These are phyloP conservation scores for Dolomedes plantarius DNA, from an alignment of 2,888 invertebrate species.

Conservation along the genomic window DNA sequence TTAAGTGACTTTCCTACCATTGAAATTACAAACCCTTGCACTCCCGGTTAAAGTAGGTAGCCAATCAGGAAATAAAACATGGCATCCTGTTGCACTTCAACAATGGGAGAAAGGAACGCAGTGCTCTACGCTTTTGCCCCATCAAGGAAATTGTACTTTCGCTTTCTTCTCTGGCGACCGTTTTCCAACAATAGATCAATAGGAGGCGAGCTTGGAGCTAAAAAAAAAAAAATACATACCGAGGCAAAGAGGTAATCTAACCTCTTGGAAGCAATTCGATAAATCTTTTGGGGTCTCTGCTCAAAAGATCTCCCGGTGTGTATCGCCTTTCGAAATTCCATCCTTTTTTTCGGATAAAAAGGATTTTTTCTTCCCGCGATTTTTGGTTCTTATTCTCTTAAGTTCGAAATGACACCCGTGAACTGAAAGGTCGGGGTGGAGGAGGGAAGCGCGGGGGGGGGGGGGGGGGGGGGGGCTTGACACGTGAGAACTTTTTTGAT, in stretches of 20 bases:
- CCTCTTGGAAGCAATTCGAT: slow-evolving; percentile 69
- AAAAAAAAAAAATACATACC: background rate
- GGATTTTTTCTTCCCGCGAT: slow-evolving; percentile 17
- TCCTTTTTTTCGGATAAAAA: slow-evolving; percentile 23
- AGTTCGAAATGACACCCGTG: background rate
- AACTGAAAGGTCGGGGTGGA: background rate
- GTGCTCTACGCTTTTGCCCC: background rate
- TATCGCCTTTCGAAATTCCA: slow-evolving; percentile 57
- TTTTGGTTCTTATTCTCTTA: background rate
- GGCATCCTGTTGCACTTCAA: slow-evolving; percentile 50
- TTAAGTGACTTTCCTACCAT: no score
- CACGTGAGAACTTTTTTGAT: slow-evolving; percentile 5
- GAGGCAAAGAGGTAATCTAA: slow-evolving; percentile 63
- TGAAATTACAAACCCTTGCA: background rate
- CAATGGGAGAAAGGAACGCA: background rate
- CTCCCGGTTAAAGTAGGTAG: background rate
- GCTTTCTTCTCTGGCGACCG: slow-evolving; percentile 15
- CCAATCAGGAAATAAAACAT: background rate
- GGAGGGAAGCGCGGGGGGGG: background rate
- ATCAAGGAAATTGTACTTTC: slow-evolving; percentile 24
- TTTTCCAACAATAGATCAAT: slow-evolving; percentile 59
- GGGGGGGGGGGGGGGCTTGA: background rate
- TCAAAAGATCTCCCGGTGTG: slow-evolving; percentile 44
- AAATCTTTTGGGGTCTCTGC: slow-evolving; percentile 49
- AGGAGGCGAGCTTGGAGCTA: background rate